Evolutionary conservation across 35 echinoderm and acorn worm species (phyloP), one percentile per base, ranked within the genome.

Genomic region (Patiria miniata): DNA sequence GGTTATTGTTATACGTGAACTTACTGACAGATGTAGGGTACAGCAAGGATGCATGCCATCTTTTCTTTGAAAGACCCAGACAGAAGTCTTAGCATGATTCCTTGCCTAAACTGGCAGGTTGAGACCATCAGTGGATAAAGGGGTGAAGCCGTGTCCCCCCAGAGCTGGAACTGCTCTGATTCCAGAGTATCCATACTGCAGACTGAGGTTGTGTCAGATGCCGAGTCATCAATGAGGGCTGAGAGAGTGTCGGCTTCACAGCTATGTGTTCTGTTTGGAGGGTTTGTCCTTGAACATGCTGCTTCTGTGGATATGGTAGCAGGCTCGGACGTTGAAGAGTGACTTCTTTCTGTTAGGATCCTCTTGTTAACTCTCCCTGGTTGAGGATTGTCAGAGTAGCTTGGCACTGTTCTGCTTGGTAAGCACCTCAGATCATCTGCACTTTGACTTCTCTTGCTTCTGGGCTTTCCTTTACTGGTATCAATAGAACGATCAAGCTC

Each of bases 31-130:
- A 73, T 73, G 26, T 73, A 73, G 29, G 65, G 65, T 12, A 73
- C 26, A 10, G 65, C 65, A 26, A 73, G 34, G 34, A 73, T 9
- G 29, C 65, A 73, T 18, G 65, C 65, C 65, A 73, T 73, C 34
- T 73, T 73, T 34, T 30, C 65, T 23, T 73, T 30, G 23, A 73
- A 34, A 34, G 65, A 73, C 21, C 29, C 26, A 8, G 65, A 73
- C 34, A 73, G 65, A 30, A 73, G 23, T 10, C 34, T 22, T 18
- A 73, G 26, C 65, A 73, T 73, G 34, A 30, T 26, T 22, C 65
- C 65, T 73, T 73, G 65, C 34, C 65, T n/a, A 23, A 32, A 73
- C 65, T 73, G 65, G 65, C 65, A 73, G 14, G 65, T 73, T 73
- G 65, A 73, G 2, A 73, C 65, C 65, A 73, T 73, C 0, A 73